phyloP scores from a whole-genome alignment of 2,113 vertebrate genomes.

The Pterocles gutturalis region DNA sequence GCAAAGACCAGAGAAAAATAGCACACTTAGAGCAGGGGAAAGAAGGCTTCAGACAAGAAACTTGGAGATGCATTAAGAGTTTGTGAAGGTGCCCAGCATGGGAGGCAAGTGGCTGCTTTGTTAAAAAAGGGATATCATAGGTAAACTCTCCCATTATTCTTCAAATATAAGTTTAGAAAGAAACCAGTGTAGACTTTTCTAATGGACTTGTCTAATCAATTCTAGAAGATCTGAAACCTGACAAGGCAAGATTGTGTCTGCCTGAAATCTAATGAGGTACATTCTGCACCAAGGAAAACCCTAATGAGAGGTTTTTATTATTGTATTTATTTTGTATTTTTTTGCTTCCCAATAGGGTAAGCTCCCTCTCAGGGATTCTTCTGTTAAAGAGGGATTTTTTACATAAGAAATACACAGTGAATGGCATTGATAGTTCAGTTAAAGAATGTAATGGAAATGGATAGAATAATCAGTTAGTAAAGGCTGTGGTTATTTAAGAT shows the following conservation, averaged over 20 bases:
- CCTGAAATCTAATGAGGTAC: not conserved
- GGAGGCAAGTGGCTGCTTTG: not conserved
- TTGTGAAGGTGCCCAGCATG: not conserved
- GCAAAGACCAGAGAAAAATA: slow-evolving; percentile 16
- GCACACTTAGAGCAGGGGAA: not conserved
- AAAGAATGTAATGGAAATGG: not conserved
- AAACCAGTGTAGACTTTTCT: not conserved
- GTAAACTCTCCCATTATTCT: not conserved
- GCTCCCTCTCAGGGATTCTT: not conserved
- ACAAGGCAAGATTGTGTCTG: not conserved
- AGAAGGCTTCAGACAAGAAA: not conserved
- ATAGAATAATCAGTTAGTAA: not conserved
- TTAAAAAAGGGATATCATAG: not conserved
- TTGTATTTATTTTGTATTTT: not conserved
- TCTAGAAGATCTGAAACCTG: not conserved
- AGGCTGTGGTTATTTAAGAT: not conserved
- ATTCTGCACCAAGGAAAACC: not conserved
- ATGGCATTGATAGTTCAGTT: not conserved
- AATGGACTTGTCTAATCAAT: not conserved
- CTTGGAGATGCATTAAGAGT: not conserved
- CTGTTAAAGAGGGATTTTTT: not conserved
- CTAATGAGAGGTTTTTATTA: not conserved
- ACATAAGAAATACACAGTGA: not conserved
- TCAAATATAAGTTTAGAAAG: not conserved
- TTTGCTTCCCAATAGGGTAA: not conserved